Conservation (phyloP, 1,140 invertebrate species). For the Dreissena rostriformis region DNA sequence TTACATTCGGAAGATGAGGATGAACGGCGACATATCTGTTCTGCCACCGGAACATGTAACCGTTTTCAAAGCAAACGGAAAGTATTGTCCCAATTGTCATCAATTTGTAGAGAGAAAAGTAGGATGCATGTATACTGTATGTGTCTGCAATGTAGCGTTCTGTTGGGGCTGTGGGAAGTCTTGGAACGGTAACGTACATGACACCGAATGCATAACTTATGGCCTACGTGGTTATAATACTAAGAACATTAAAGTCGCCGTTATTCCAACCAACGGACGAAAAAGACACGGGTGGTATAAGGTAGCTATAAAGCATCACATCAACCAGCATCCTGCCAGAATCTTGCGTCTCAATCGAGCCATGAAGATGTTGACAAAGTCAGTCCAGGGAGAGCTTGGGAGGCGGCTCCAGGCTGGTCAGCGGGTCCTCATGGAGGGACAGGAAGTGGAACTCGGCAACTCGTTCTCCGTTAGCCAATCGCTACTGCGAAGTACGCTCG, state of each 20-base stretch:
- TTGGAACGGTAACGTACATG: constrained; percentile 13
- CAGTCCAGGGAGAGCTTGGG: constrained; percentile 12
- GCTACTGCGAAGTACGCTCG: constrained; percentile 40
- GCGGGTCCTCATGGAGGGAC: constrained; percentile 14
- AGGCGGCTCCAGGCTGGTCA: neutral
- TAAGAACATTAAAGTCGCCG: neutral
- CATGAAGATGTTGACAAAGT: constrained; percentile 22
- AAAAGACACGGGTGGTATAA: constrained; percentile 29
- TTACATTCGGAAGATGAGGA: constrained; percentile 55
- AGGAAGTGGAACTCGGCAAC: constrained; percentile 16
- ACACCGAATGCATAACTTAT: constrained; percentile 5
- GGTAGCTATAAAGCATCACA: constrained; percentile 34
- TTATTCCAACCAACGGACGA: neutral
- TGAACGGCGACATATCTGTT: constrained; percentile 42
- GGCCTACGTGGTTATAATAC: constrained; percentile 19
- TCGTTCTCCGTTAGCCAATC: constrained; percentile 13
- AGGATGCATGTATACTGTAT: constrained; percentile 54
- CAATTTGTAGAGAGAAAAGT: constrained; percentile 59
- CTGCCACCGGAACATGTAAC: constrained; percentile 3
- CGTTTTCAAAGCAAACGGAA: constrained; percentile 34
- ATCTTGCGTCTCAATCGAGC: neutral
- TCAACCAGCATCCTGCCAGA: constrained; percentile 39
- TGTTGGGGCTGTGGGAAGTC: constrained; percentile 63
- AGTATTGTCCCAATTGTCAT: constrained; percentile 54
- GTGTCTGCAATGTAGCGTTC: constrained; percentile 54